Evolutionary conservation across 2,888 invertebrate species (phyloP).

Genomic region (Lasioglossum leucozonium): DNA sequence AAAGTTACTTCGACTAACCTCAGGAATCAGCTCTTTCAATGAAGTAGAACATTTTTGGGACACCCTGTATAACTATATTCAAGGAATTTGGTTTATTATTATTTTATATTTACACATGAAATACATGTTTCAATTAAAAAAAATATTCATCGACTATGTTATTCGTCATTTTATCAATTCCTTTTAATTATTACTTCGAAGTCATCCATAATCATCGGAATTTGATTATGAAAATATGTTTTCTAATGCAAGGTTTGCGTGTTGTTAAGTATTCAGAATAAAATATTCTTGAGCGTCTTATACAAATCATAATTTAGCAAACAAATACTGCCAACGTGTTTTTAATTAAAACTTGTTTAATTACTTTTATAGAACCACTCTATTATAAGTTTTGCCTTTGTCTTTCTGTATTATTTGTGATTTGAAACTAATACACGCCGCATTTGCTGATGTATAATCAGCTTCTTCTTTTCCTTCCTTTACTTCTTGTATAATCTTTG

Average conservation of each 20-base stretch:
- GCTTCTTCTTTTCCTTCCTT: not conserved
- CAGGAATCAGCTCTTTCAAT: too few relatives aligned
- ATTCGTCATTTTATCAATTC: too few relatives aligned
- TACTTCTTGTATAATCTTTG: slow-evolving; percentile 19
- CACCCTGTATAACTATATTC: too few relatives aligned
- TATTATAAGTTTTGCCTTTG: not conserved
- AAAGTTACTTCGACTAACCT: too few relatives aligned
- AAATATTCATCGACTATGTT: too few relatives aligned
- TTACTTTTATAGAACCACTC: not conserved
- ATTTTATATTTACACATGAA: too few relatives aligned
- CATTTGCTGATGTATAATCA: slow-evolving; percentile 3
- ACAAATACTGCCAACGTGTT: not conserved
- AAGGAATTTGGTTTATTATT: too few relatives aligned
- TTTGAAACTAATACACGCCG: slow-evolving; percentile 2
- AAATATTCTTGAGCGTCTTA: not conserved
- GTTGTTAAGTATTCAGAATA: not conserved
- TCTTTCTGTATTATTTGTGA: not conserved
- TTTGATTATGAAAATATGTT: not conserved
- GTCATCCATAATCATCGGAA: not conserved
- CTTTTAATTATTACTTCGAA: not conserved
- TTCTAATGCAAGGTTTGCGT: too few relatives aligned
- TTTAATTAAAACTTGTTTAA: not conserved
- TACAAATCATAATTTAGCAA: not conserved
- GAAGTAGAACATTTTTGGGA: too few relatives aligned
- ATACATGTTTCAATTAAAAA: too few relatives aligned